phyloP scores from a whole-genome alignment of 1,140 invertebrate species.

The Aethina tumida region DNA sequence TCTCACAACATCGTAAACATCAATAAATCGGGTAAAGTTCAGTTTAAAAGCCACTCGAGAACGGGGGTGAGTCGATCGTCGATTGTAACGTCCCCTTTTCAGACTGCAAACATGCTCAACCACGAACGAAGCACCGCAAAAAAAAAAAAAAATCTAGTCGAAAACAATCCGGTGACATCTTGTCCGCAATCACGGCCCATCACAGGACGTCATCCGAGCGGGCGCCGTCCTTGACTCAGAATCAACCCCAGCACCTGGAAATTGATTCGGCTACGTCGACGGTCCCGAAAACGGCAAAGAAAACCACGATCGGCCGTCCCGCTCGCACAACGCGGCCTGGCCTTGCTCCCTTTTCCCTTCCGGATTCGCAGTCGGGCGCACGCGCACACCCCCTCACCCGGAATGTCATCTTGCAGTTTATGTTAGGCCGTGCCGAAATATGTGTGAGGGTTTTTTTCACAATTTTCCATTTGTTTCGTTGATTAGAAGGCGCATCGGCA shows the following conservation, averaged over 20 bases:
- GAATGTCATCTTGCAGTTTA: conserved; percentile 26
- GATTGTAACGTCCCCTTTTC: no score
- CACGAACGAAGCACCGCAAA: no score
- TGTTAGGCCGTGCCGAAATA: conserved; percentile 18
- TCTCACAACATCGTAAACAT: no score
- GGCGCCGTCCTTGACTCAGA: conserved; percentile 8
- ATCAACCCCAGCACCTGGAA: no score
- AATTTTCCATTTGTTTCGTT: background rate
- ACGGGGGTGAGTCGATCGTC: no score
- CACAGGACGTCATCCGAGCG: background rate
- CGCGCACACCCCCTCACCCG: conserved; percentile 14
- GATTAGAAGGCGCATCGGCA: background rate
- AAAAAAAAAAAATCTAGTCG: no score
- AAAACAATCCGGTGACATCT: no score
- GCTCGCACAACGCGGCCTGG: conserved; percentile 16
- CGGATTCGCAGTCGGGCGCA: conserved; percentile 11
- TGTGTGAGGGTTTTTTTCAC: conserved; percentile 15
- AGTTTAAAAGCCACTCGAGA: no score
- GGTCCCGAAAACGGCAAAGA: background rate
- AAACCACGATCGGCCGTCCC: background rate
- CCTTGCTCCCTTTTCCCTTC: conserved; percentile 23
- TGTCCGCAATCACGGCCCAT: no score
- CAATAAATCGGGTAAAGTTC: no score
- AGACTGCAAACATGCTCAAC: no score
- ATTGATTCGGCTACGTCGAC: background rate